Conservation (phyloP, 2,888 invertebrate species). For the Heliconius sara region DNA sequence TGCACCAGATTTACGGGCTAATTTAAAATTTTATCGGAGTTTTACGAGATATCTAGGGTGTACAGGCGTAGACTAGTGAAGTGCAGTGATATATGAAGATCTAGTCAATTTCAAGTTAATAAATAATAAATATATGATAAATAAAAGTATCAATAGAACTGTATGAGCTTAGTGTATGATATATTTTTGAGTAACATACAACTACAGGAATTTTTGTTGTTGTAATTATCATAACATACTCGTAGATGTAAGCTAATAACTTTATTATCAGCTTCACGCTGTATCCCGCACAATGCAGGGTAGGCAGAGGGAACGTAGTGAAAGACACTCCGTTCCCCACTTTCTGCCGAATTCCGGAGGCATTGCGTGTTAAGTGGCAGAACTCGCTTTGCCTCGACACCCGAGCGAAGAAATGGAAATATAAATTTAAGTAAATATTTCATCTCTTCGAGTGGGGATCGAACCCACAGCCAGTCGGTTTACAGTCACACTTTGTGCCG, state of each 20-base stretch:
- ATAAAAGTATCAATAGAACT: neutral
- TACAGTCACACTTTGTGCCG: no score
- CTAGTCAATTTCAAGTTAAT: neutral
- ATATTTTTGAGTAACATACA: conserved; percentile 11
- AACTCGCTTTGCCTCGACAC: no score
- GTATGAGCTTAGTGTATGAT: conserved; percentile 1
- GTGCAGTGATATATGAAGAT: neutral
- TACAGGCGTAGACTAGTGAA: neutral
- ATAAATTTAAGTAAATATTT: no score
- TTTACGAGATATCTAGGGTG: conserved; percentile 26
- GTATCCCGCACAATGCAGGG: no score
- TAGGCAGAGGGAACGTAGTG: no score
- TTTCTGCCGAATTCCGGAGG: no score
- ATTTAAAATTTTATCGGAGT: conserved; percentile 48
- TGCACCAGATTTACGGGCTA: conserved; percentile 51
- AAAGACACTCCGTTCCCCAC: no score
- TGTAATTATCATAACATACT: neutral
- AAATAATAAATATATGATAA: neutral
- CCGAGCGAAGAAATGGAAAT: no score
- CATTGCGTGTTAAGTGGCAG: no score
- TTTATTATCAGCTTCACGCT: no score
- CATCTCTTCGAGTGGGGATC: no score
- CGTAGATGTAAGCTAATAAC: neutral
- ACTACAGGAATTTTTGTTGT: neutral
- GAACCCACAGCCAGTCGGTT: no score